Conservation (phyloP, 1,140 invertebrate genomes). For the Pseudomyrmex dendroicus region DNA sequence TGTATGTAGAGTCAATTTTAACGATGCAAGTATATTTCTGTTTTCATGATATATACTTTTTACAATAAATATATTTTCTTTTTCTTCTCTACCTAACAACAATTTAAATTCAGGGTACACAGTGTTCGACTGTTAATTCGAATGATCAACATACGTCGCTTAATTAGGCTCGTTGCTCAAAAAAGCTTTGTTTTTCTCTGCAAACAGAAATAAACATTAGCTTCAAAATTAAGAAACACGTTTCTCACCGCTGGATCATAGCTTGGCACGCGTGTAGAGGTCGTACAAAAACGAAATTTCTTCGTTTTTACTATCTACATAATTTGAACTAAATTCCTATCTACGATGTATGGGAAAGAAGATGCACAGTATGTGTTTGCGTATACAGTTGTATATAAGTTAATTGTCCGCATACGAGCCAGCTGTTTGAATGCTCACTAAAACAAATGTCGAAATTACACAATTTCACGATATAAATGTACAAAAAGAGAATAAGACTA, state of each 20-base stretch:
- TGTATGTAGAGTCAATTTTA: conserved; percentile 46
- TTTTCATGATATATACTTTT: conserved; percentile 72
- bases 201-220: neutral
- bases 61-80: conserved; percentile 77
- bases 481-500: conserved; percentile 80
- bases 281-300: neutral
- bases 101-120: conserved; percentile 50
- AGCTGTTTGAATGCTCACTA: conserved; percentile 5
- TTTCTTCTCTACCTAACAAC: conserved; percentile 61
- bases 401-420: conserved; percentile 30
- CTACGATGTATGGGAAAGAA: conserved; percentile 2
- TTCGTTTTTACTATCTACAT: neutral
- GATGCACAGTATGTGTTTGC: conserved; percentile 38
- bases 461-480: conserved; percentile 77
- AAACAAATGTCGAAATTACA: conserved; percentile 66
- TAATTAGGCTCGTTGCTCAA: conserved; percentile 45
- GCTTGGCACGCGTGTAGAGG: conserved; percentile 39
- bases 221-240: neutral
- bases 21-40: conserved; percentile 63
- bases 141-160: conserved; percentile 9
- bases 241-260: neutral
- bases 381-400: conserved; percentile 32
- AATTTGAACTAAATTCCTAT: conserved; percentile 37
- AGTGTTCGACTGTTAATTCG: neutral
- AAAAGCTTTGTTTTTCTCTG: conserved; percentile 28